Evolutionary conservation across 2,888 invertebrate species (phyloP).

Genomic region (Hedychridium roseum): DNA sequence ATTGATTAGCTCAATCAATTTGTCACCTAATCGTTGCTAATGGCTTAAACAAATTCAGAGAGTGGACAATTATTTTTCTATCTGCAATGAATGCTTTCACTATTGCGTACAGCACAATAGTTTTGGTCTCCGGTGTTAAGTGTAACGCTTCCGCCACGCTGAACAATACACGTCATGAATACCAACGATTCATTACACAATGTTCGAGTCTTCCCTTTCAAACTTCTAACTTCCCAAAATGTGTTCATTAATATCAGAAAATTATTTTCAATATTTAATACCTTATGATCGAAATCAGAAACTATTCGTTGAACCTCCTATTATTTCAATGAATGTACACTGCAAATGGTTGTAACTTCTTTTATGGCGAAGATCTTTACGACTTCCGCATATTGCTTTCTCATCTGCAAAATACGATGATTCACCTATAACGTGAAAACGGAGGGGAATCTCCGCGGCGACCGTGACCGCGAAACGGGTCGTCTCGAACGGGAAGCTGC

Average conservation of each 20-base stretch:
- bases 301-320: too few relatives aligned
- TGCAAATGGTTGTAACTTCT: too few relatives aligned
- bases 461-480: conserved; percentile 45
- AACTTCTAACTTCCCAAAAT: too few relatives aligned
- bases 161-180: conserved; percentile 28
- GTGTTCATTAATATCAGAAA: too few relatives aligned
- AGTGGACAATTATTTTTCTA: conserved; percentile 45
- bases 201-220: conserved; percentile 15
- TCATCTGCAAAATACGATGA: conserved; percentile 24
- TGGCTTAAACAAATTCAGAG: too few relatives aligned
- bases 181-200: conserved; percentile 27
- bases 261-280: too few relatives aligned
- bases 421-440: conserved; percentile 36
- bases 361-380: too few relatives aligned
- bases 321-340: too few relatives aligned
- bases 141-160: conserved; percentile 55
- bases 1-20: too few relatives aligned
- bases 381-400: conserved; percentile 5
- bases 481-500: conserved; percentile 1
- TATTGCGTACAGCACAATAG: conserved; percentile 47
- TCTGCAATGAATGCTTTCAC: conserved; percentile 46
- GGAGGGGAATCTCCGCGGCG: conserved; percentile 48
- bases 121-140: conserved; percentile 44
- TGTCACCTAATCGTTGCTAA: too few relatives aligned
- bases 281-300: too few relatives aligned